These are phyloP conservation scores for Lamellibrachia columna DNA, from an alignment of 2,888 invertebrate species.

Conservation along the genomic window DNA sequence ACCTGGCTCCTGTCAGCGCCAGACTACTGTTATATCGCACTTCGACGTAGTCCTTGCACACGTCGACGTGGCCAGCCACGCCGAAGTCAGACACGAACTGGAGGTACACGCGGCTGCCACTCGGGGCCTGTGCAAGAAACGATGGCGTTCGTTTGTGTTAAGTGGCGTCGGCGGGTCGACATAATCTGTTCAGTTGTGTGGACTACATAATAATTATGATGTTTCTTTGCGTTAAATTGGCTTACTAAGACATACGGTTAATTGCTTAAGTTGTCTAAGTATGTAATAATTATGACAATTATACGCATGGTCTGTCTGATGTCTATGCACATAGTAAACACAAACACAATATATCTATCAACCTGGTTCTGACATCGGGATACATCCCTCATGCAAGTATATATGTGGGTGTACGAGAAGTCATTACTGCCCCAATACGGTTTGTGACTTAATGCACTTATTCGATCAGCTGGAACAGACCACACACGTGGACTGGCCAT, in stretches of 20 bases:
- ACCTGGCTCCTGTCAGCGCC: conserved; percentile 54
- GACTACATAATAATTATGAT: background rate
- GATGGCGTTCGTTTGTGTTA: background rate
- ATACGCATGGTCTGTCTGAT: background rate
- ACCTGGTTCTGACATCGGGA: too few relatives aligned
- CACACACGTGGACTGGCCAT: too few relatives aligned
- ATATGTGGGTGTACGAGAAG: too few relatives aligned
- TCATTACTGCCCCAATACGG: background rate
- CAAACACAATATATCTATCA: too few relatives aligned
- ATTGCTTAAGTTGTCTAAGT: background rate
- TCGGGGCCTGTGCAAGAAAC: conserved; percentile 43
- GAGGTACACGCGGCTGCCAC: conserved; percentile 46
- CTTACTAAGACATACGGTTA: background rate
- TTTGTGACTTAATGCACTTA: background rate
- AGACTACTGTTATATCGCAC: conserved; percentile 52
- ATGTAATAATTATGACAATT: background rate
- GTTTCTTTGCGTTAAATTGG: background rate
- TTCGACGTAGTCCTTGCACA: conserved; percentile 55
- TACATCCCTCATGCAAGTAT: too few relatives aligned
- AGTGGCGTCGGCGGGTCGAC: background rate
- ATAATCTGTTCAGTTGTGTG: background rate
- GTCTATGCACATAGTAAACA: too few relatives aligned
- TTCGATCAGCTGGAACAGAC: background rate
- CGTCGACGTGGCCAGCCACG: conserved; percentile 42
- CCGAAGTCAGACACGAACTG: conserved; percentile 46